Evolutionary conservation across 2,888 invertebrate genomes (phyloP).

Genomic region (Epistrophe grossulariae): DNA sequence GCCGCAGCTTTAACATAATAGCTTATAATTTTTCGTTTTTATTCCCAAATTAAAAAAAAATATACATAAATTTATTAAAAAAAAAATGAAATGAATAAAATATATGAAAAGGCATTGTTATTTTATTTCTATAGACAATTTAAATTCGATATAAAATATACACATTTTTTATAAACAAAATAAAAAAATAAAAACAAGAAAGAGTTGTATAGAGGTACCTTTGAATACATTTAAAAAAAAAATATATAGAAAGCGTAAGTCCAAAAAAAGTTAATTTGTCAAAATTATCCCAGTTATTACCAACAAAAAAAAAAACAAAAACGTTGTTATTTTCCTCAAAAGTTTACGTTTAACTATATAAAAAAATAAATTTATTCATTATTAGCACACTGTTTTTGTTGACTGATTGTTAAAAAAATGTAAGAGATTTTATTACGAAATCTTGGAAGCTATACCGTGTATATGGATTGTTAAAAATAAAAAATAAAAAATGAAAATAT

Average conservation of each 20-base stretch:
- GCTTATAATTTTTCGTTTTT: constrained; percentile 67
- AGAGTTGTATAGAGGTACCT: constrained; percentile 59
- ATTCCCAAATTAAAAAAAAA: constrained; percentile 50
- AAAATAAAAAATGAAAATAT: constrained; percentile 52
- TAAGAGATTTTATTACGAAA: constrained; percentile 62
- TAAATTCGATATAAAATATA: constrained; percentile 42
- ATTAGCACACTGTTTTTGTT: constrained; percentile 58
- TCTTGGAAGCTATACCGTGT: constrained; percentile 66
- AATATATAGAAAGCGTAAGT: constrained; percentile 34
- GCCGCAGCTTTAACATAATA: constrained; percentile 72
- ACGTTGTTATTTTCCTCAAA: constrained; percentile 46
- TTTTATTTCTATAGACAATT: constrained; percentile 41
- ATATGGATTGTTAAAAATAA: constrained; percentile 64
- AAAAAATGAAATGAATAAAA: constrained; percentile 36
- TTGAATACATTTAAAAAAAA: constrained; percentile 29
- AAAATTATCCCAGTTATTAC: constrained; percentile 39
- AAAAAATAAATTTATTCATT: constrained; percentile 37
- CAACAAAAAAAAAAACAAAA: not conserved
- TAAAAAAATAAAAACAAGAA: constrained; percentile 26
- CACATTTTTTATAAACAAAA: constrained; percentile 51
- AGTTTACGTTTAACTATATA: constrained; percentile 56
- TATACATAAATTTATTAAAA: constrained; percentile 39
- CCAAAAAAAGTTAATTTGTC: constrained; percentile 34
- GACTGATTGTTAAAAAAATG: constrained; percentile 58
- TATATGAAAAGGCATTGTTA: constrained; percentile 34